Evolutionary conservation across 2,113 vertebrate species (phyloP), one percentile per base, ranked within the genome.

Genomic region (Channa argus): DNA sequence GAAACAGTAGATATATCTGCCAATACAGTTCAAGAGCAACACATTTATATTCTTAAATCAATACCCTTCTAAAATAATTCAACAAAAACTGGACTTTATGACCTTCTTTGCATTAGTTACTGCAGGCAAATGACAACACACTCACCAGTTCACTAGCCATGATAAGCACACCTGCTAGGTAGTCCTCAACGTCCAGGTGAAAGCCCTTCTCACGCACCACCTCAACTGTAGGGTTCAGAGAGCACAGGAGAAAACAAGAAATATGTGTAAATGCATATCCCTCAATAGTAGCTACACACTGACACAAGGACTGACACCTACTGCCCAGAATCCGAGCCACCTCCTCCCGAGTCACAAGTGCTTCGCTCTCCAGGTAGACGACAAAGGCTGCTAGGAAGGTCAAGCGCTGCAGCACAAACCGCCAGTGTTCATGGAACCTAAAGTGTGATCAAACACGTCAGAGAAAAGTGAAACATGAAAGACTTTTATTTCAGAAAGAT

Each of bases 381-480:
- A 97, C 95, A 3, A 99, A 99, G 0, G 98, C 95, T 8, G 97
- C 95, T 85, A 99, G 88, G 86, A 99, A 99, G 11, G 95, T 94
- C 86, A 99, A 56, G 8, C 98, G 95, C 89, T 99, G 98, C 76
- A 99, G 89, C 47, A 99, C 97, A 83, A 99, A 99, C 76, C 98
- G 92, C 98, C 98, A 99, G 83, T 99, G 98, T 71, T 99, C 98
- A 2, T 99, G 97, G 88, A 98, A 99, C 90, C 98, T 99, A 7
- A 44, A 66, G 12, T 2, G 15, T 4, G 0, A 34, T 5, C 8
- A 51, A 1, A 54, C 6, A 61, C 2, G 47, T 11, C 33, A 5
- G 7, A 62, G 24, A n/a, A 34, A n/a, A n/a, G 3, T 36, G 44
- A 51, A 33, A 38, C 11, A 4, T 46, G 47, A 77, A n/a, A 44